Base-by-base conservation (phyloP, 1,140 invertebrate genomes). In the Drosophila ambigua region DNA sequence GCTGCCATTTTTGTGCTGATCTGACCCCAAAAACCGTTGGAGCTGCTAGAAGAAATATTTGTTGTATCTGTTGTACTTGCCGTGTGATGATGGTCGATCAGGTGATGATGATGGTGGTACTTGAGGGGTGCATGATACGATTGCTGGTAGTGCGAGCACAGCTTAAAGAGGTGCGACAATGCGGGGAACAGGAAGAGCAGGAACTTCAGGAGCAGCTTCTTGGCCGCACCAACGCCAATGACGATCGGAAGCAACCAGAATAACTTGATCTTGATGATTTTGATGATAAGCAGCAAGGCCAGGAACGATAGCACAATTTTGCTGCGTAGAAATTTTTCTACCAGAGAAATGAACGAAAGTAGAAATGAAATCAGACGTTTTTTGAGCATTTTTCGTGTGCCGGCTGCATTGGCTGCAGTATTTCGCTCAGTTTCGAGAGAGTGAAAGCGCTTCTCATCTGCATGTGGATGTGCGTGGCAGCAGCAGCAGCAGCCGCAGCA, bases 121-220 rank as follows among this genome's bases (percentile, higher is more conserved):
- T 94, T 95, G 77, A 96, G 96, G n/a, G 95, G 96, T n/a, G 95
- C 92, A 64, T 96, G 94, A 72, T 93, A 93, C 61, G 94, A 94
- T 55, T 94, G 94, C 62, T 96, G 95, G 76, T 97, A 97, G 92
- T 95, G 96, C 9, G 96, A 95, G 91, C 96, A 97, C 1, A 97
- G 93, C 87, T 97, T 97, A 92, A 97, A 97, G 66, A 97, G 93
- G 84, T 97, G 96, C 52, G 95, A 94, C 44, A 97, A 92, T 0
- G 96, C 95, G 0, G 96, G 96, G 84, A 97, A 96, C 5, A 97
- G 83, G 93, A 97, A 97, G 2, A 97, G 93, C 16, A 97, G 88
- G 31, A 97, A 92, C 80, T 97, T 97, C 4, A 97, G 92, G 72
- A 97, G 93, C 58, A 97, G 92, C 88, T 97, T 97, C 92, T 97